Evolutionary conservation across 2,888 invertebrate species (phyloP), one percentile per base, ranked within the genome.

Genomic region (Agrotis segetum): DNA sequence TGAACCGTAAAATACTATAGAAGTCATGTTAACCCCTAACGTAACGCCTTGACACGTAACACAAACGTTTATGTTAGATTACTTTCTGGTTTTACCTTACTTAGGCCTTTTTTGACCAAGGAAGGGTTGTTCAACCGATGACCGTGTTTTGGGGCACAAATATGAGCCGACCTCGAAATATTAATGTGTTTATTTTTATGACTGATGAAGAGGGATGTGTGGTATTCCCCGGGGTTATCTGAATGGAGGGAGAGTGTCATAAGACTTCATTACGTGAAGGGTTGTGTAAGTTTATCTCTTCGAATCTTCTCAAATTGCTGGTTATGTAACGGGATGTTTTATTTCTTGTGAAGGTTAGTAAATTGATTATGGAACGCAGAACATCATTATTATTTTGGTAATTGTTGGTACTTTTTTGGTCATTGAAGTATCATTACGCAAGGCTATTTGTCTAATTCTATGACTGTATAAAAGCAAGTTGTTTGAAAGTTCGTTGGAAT

Each of bases 121-220:
- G 67, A 59, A 69, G 66, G 68, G 67, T 71, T 83, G 11, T 69
- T 80, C 70, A 82, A 60, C 82, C 63, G 40, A 59, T 66, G 67
- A 49, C 60, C 62, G 63, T 56, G 60, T 79, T 74, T 58, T 52
- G 55, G 52, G 44, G 6, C 52, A 62, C 49, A 65, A 81, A 46
- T 81, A 63, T 66, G 52, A 71, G 61, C 52, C 52, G 56, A 65
- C 79, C 61, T 55, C 60, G 55, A 59, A 72, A 52, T 72, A 68
- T 76, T 62, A 71, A 82, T 82, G 64, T 71, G 71, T 78, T 78
- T 71, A 65, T 77, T 77, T 77, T 81, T 77, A 65, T 77, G 64
- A 53, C 49, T 75, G 58, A 50, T 77, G 52, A 61, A 40, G 49
- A 58, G 53, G 56, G 65, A 70, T 65, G 34, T 14, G 55, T n/a